A percentile compares a stretch with the other conserved stretches of the same genome.
Conservation (phyloP, 2,888 invertebrate genomes). For the Eudemis profundana region DNA sequence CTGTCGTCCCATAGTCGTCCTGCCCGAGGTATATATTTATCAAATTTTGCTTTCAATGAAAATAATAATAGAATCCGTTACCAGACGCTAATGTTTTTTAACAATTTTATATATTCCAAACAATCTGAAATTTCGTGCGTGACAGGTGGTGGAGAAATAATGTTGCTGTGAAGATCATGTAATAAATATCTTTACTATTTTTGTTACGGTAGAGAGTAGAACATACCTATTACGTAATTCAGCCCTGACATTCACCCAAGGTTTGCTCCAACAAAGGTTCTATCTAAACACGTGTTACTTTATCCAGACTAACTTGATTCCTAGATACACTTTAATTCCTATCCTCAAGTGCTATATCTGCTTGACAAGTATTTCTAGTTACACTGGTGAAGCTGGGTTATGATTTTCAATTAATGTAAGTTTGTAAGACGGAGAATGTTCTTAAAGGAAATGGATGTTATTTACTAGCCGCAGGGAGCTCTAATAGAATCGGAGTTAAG, state of each 20-base stretch:
- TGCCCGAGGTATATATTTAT: no score
- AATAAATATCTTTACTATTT: neutral
- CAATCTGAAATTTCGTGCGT: no score
- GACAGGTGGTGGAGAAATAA: no score
- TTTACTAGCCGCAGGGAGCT: constrained; percentile 27
- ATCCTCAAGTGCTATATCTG: constrained; percentile 1
- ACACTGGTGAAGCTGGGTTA: constrained; percentile 17
- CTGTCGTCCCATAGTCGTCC: no score
- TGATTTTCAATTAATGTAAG: constrained; percentile 43
- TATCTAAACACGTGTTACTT: constrained; percentile 54
- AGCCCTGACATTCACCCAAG: constrained; percentile 79
- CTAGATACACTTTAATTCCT: constrained; percentile 9
- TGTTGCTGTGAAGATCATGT: no score
- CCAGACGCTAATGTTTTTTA: no score
- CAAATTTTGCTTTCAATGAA: no score
- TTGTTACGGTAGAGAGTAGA: constrained; percentile 48
- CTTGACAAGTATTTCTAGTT: constrained; percentile 14
- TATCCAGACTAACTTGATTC: constrained; percentile 7
- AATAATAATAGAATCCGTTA: no score
- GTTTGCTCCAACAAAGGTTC: constrained; percentile 62
- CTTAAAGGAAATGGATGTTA: constrained; percentile 31
- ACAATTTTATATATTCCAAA: no score
- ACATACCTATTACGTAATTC: constrained; percentile 48
- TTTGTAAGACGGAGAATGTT: constrained; percentile 23
- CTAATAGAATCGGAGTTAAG: constrained; percentile 1